Evolutionary conservation across 2,888 invertebrate species (phyloP).

Genomic region (Apotomis turbidana): DNA sequence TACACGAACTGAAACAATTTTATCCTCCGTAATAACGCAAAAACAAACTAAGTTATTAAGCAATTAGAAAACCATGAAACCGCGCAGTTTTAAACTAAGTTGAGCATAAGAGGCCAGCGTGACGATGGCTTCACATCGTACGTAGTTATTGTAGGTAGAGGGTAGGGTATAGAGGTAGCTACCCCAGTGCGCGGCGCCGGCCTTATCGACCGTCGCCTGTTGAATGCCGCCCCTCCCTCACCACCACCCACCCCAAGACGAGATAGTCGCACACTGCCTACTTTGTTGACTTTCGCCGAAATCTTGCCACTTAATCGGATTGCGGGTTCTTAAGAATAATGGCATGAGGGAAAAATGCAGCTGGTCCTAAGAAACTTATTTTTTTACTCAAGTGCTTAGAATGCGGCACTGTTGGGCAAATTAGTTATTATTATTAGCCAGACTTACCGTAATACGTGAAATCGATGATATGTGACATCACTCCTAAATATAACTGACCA

Average conservation of each 20-base stretch:
- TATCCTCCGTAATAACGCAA: slow-evolving; percentile 8
- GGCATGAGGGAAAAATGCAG: background rate
- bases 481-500: no score
- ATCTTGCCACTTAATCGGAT: background rate
- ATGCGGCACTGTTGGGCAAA: no score
- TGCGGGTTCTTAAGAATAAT: background rate
- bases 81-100: slow-evolving; percentile 29
- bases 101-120: slow-evolving; percentile 26
- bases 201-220: slow-evolving; percentile 82
- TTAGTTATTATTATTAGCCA: no score
- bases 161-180: slow-evolving; percentile 45
- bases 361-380: no score
- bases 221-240: slow-evolving; percentile 72
- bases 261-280: slow-evolving; percentile 32
- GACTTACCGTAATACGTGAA: no score
- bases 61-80: slow-evolving; percentile 38
- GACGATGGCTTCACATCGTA: slow-evolving; percentile 23
- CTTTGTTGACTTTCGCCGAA: slow-evolving; percentile 30
- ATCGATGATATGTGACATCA: no score
- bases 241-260: slow-evolving; percentile 59
- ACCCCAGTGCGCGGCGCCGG: slow-evolving; percentile 68
- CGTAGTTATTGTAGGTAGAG: slow-evolving; percentile 61
- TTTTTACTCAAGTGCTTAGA: no score
- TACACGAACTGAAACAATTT: slow-evolving; percentile 5
- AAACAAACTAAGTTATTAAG: slow-evolving; percentile 33